phyloP scores from a whole-genome alignment of 2,888 invertebrate species.

The Acanthoscelides obtectus region DNA sequence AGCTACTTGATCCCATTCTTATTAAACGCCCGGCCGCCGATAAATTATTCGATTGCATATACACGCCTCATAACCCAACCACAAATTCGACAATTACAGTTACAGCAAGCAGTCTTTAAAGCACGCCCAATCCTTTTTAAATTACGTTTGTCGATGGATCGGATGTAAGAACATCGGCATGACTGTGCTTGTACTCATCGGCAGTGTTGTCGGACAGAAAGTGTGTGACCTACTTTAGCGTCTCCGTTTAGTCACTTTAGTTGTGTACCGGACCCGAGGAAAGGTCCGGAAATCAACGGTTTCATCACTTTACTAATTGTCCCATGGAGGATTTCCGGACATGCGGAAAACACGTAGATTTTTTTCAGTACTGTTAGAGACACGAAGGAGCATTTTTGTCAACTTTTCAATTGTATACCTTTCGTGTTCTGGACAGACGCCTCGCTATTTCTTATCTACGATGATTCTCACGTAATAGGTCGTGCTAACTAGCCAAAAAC shows the following conservation, averaged over 20 bases:
- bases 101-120: neutral
- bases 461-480: too few relatives aligned
- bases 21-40: too few relatives aligned
- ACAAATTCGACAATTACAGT: neutral
- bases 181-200: neutral
- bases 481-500: too few relatives aligned
- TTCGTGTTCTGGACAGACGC: too few relatives aligned
- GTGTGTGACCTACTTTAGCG: neutral
- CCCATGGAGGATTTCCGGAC: neutral
- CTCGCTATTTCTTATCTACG: too few relatives aligned
- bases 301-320: neutral
- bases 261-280: neutral
- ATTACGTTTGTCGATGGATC: neutral
- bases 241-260: neutral
- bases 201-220: neutral
- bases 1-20: too few relatives aligned
- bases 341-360: neutral
- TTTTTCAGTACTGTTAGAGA: too few relatives aligned
- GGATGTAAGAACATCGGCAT: neutral
- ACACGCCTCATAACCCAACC: neutral
- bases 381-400: too few relatives aligned
- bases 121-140: neutral
- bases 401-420: too few relatives aligned
- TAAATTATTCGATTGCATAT: too few relatives aligned
- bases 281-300: neutral